Conservation (phyloP, 2,113 vertebrate species). For the Glaucomys volans region DNA sequence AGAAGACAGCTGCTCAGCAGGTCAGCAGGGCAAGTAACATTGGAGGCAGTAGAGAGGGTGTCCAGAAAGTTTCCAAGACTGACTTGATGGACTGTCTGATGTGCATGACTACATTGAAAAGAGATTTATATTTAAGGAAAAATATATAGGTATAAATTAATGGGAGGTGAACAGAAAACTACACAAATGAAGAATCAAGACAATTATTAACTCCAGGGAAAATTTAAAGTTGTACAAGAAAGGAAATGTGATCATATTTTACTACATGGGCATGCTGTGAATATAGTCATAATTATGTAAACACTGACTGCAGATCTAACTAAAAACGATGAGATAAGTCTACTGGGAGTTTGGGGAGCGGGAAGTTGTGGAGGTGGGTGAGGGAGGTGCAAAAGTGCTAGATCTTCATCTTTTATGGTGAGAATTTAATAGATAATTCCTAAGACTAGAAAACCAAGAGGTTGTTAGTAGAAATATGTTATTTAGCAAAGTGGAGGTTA, state of each 20-base stretch:
- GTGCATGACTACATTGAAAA: background rate
- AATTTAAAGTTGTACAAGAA: conserved; percentile 66
- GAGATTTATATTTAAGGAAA: background rate
- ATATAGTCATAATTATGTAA: conserved; percentile 57
- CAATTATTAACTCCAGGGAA: conserved; percentile 66
- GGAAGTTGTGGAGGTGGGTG: conserved; percentile 52
- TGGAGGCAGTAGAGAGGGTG: background rate
- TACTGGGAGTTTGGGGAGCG: conserved; percentile 41
- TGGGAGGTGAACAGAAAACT: conserved; percentile 7
- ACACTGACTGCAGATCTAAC: conserved; percentile 50
- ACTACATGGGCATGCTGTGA: conserved; percentile 66
- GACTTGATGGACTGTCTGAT: background rate
- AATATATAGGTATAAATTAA: background rate
- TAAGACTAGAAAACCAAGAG: conserved; percentile 1
- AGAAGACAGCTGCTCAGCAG: background rate
- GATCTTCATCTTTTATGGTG: conserved; percentile 26
- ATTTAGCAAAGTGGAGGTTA: background rate
- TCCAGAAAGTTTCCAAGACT: background rate
- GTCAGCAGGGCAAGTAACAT: background rate
- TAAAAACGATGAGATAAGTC: conserved; percentile 57
- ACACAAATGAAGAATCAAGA: conserved; percentile 36
- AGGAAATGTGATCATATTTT: conserved; percentile 42
- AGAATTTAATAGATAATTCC: conserved; percentile 48
- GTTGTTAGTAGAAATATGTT: background rate
- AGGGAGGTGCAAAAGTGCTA: conserved; percentile 17